Conservation (phyloP, 2,888 invertebrate genomes). For the Altica lythri region DNA sequence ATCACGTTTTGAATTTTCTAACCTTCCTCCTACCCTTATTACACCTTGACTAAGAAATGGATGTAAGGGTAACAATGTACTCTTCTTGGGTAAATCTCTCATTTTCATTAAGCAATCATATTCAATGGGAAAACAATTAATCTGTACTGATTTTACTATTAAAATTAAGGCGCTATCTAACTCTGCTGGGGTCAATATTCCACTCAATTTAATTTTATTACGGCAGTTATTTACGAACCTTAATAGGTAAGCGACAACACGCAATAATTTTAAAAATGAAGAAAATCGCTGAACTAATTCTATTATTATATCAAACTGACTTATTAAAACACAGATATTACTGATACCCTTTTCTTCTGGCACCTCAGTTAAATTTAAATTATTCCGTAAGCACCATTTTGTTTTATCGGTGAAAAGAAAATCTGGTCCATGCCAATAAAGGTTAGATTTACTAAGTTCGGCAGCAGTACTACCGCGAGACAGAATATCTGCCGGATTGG, state of each 20-base stretch:
- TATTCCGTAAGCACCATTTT: no score
- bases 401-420: no score
- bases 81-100: background rate
- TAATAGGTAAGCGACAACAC: background rate
- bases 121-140: background rate
- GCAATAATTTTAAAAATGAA: slow-evolving; percentile 1
- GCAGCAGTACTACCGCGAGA: no score
- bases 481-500: no score
- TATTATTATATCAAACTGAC: no score
- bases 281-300: slow-evolving; percentile 8
- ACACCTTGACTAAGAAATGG: slow-evolving; percentile 15
- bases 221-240: slow-evolving; percentile 11
- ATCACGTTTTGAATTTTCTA: slow-evolving; percentile 16
- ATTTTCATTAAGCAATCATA: background rate
- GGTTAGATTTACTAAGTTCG: no score
- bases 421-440: no score
- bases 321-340: no score
- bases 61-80: slow-evolving; percentile 16
- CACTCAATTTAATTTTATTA: background rate
- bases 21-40: slow-evolving; percentile 25
- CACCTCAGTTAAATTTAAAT: no score
- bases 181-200: background rate
- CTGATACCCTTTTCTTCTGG: no score
- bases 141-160: background rate
- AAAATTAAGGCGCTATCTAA: background rate